Evolutionary conservation across 2,113 vertebrate genomes (phyloP).

Genomic region (Casuarius casuarius): DNA sequence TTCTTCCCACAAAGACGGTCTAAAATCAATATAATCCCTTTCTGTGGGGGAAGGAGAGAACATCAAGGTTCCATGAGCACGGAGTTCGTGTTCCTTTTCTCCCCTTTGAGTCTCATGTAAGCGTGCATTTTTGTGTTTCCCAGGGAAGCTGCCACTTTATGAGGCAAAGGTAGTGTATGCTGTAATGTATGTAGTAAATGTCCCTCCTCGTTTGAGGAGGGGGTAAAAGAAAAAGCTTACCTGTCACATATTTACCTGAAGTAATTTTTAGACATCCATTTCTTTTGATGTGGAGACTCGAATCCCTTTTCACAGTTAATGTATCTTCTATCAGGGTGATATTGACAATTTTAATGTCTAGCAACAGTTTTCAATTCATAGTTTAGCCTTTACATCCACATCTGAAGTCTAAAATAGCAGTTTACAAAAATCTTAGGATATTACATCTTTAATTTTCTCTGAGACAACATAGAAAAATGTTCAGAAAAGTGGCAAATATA

Average conservation of each 20-base stretch:
- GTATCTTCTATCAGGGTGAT: neutral
- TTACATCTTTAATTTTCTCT: neutral
- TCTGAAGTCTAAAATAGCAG: neutral
- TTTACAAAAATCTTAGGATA: neutral
- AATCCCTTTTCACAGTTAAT: neutral
- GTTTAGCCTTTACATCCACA: neutral
- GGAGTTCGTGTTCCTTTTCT: neutral
- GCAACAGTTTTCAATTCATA: neutral
- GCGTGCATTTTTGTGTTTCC: neutral
- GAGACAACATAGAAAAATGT: neutral
- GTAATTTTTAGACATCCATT: neutral
- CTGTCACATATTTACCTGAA: neutral
- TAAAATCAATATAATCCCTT: neutral
- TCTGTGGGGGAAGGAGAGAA: neutral
- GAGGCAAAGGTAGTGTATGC: neutral
- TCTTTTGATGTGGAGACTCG: neutral
- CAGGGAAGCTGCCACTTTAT: neutral
- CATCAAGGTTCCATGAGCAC: neutral
- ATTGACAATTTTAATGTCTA: neutral
- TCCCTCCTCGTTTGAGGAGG: neutral
- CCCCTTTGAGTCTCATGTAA: neutral
- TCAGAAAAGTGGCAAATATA: neutral
- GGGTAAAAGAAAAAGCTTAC: neutral
- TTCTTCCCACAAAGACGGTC: neutral
- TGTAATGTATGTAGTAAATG: neutral